A percentile compares a stretch with the other conserved stretches of the same genome.
Evolutionary conservation across 2,888 invertebrate genomes (phyloP).

Genomic region (Chelonus formosanus): DNA sequence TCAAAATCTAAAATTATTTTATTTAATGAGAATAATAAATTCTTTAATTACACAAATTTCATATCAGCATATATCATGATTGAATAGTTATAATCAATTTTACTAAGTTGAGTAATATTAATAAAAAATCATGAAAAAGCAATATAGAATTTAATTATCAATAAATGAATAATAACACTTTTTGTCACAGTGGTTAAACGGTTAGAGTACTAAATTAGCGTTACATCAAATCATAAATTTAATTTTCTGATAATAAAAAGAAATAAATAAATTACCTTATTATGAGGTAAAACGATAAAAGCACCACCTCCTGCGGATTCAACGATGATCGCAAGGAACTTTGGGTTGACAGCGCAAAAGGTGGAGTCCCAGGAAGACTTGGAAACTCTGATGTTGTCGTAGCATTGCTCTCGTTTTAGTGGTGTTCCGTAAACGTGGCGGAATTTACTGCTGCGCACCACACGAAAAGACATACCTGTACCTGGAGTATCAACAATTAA

Average conservation of each 20-base stretch:
- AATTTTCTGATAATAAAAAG: slow-evolving; percentile 8
- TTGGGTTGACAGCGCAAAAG: slow-evolving; percentile 98
- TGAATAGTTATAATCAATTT: too few relatives aligned
- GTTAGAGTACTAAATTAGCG: too few relatives aligned
- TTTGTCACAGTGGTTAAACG: too few relatives aligned
- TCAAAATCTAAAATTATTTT: too few relatives aligned
- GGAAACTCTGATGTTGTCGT: slow-evolving; percentile 95
- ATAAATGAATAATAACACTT: too few relatives aligned
- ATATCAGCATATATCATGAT: too few relatives aligned
- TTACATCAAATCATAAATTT: too few relatives aligned
- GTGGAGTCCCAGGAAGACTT: slow-evolving; percentile 99
- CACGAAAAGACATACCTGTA: slow-evolving; percentile 88
- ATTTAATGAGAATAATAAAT: too few relatives aligned
- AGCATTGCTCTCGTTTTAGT: slow-evolving; percentile 94
- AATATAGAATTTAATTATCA: neutral
- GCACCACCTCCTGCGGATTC: slow-evolving; percentile 97
- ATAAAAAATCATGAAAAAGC: too few relatives aligned
- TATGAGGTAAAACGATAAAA: slow-evolving; percentile 92
- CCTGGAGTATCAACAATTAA: slow-evolving; percentile 18
- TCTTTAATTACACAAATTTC: too few relatives aligned
- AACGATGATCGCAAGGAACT: slow-evolving; percentile 95
- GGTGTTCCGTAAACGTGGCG: slow-evolving; percentile 95
- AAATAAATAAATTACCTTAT: slow-evolving; percentile 73
- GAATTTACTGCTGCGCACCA: slow-evolving; percentile 97
- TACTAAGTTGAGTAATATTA: too few relatives aligned